These are phyloP conservation scores for Melanotaenia boesemani DNA, from an alignment of 2,797 vertebrate species.

Conservation along the genomic window DNA sequence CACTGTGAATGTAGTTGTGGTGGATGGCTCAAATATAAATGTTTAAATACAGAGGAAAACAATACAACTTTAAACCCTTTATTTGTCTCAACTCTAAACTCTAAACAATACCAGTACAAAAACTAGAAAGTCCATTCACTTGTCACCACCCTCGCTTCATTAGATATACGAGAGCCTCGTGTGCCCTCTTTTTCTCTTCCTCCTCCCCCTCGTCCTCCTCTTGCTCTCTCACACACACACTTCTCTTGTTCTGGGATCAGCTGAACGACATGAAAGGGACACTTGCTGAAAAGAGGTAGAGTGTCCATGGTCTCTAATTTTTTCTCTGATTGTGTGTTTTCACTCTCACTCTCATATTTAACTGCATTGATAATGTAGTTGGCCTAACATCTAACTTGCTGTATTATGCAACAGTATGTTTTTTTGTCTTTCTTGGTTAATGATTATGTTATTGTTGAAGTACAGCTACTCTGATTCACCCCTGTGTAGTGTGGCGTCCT, in stretches of 20 bases:
- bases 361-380: neutral
- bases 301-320: slow-evolving; percentile 41
- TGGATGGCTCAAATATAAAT: neutral
- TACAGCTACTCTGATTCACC: neutral
- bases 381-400: slow-evolving; percentile 4
- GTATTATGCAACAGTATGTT: neutral
- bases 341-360: slow-evolving; percentile 31
- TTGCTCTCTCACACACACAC: slow-evolving; percentile 44
- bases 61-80: neutral
- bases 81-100: slow-evolving; percentile 3
- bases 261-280: slow-evolving; percentile 63
- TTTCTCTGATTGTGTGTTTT: slow-evolving; percentile 33
- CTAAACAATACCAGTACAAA: slow-evolving; percentile 5
- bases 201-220: neutral
- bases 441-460: slow-evolving; percentile 27
- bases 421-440: slow-evolving; percentile 26
- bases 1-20: neutral
- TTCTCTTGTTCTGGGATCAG: slow-evolving; percentile 66
- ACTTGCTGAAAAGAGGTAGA: slow-evolving; percentile 67
- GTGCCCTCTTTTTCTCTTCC: slow-evolving; percentile 45
- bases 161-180: slow-evolving; percentile 58
- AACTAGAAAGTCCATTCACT: slow-evolving; percentile 51
- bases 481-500: neutral
- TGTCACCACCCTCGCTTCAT: slow-evolving; percentile 58
- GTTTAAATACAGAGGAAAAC: neutral